Conservation (phyloP, 2,113 vertebrate species). For the Spermophilus dauricus region DNA sequence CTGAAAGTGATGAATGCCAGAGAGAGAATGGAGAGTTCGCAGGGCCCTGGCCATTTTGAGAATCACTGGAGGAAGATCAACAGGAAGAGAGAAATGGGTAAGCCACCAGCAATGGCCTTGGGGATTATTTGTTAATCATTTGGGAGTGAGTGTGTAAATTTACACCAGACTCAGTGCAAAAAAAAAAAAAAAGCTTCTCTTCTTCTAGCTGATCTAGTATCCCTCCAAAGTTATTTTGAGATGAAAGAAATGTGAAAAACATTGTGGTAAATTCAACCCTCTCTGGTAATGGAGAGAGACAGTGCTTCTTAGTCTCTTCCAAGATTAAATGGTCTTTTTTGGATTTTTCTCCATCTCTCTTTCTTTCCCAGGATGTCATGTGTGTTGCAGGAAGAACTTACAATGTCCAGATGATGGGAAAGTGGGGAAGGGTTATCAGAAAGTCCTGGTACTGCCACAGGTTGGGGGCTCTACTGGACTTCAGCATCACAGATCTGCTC, state of each 20-base stretch:
- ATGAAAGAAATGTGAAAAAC: not conserved
- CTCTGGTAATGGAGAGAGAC: not conserved
- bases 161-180: not conserved
- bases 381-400: not conserved
- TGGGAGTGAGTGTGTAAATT: not conserved
- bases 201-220: not conserved
- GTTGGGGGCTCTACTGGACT: not conserved
- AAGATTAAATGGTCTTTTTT: not conserved
- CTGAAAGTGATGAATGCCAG: not conserved
- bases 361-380: not conserved
- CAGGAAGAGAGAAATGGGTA: not conserved
- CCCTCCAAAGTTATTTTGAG: not conserved
- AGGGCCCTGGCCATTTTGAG: not conserved
- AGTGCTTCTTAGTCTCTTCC: not conserved
- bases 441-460: accelerated
- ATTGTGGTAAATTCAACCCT: not conserved
- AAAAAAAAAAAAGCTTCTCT: not conserved
- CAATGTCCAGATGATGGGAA: not conserved
- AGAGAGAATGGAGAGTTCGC: not conserved
- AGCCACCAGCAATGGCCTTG: not conserved
- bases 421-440: not conserved
- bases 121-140: not conserved
- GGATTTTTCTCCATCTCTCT: not conserved
- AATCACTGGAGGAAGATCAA: not conserved
- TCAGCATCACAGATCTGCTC: not conserved